phyloP scores from a whole-genome alignment of 2,888 invertebrate genomes.

The Abrostola triplasia region DNA sequence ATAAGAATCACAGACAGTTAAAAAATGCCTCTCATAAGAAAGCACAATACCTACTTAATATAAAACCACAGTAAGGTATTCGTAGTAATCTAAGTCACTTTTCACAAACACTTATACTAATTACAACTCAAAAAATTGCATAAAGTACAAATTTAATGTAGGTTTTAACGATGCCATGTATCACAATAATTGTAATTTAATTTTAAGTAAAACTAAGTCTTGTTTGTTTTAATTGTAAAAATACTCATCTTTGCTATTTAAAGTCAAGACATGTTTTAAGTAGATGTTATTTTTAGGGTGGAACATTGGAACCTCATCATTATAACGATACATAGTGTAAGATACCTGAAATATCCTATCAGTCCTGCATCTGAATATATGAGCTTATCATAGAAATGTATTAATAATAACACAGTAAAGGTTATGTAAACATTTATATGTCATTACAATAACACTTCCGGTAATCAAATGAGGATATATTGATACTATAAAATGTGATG shows the following conservation, averaged over 20 bases:
- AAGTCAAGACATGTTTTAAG: constrained; percentile 18
- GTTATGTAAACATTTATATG: too few relatives aligned
- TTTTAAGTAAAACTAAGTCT: constrained; percentile 38
- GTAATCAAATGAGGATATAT: too few relatives aligned
- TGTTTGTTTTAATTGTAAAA: constrained; percentile 50
- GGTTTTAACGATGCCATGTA: constrained; percentile 77
- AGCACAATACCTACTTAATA: background rate
- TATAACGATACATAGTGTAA: background rate
- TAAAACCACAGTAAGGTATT: constrained; percentile 25
- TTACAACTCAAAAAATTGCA: constrained; percentile 53
- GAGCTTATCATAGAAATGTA: too few relatives aligned
- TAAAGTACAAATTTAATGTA: constrained; percentile 77
- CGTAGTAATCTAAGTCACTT: constrained; percentile 46
- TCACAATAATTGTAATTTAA: constrained; percentile 58
- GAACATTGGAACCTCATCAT: constrained; percentile 12
- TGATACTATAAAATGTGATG: too few relatives aligned
- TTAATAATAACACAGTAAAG: too few relatives aligned
- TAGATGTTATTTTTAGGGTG: constrained; percentile 19
- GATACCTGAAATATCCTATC: too few relatives aligned
- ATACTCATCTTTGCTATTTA: constrained; percentile 46
- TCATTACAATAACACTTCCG: too few relatives aligned
- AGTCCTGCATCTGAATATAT: too few relatives aligned
- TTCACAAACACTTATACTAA: constrained; percentile 51
- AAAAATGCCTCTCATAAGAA: background rate
- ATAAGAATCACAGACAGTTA: too few relatives aligned